These are phyloP conservation scores for Catharus minimus DNA, from an alignment of 2,113 vertebrate species.

Conservation along the genomic window DNA sequence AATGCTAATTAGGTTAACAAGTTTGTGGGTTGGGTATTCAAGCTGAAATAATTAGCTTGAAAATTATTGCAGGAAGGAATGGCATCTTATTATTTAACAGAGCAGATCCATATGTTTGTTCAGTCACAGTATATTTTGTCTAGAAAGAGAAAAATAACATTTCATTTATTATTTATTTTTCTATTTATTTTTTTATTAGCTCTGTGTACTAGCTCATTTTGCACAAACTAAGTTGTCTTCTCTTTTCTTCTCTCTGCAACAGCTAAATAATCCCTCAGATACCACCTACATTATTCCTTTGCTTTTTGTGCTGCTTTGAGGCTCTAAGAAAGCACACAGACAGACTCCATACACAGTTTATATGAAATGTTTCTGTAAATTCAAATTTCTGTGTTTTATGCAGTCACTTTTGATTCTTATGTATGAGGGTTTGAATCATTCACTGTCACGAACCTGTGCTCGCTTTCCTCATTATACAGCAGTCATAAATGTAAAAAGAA, in stretches of 20 bases:
- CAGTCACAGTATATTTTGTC: neutral
- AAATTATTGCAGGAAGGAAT: conserved; percentile 6
- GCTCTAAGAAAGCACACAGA: neutral
- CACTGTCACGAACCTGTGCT: neutral
- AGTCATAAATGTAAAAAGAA: neutral
- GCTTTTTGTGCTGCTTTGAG: neutral
- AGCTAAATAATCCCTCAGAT: conserved; percentile 8
- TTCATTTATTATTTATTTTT: conserved; percentile 43
- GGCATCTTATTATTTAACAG: neutral
- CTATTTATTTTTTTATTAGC: conserved; percentile 24
- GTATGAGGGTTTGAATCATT: neutral
- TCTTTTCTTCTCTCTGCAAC: neutral
- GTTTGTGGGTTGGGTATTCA: neutral
- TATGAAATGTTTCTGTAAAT: neutral
- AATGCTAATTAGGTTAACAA: neutral
- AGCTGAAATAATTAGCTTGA: neutral
- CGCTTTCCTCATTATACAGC: neutral
- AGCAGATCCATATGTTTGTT: neutral
- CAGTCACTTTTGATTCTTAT: neutral
- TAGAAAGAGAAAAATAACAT: neutral
- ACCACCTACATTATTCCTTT: neutral
- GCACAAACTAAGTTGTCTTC: neutral
- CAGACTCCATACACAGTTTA: neutral
- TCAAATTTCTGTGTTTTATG: neutral
- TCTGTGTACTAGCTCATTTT: neutral